Conservation (phyloP, 2,113 vertebrate genomes). For the Thymallus thymallus region DNA sequence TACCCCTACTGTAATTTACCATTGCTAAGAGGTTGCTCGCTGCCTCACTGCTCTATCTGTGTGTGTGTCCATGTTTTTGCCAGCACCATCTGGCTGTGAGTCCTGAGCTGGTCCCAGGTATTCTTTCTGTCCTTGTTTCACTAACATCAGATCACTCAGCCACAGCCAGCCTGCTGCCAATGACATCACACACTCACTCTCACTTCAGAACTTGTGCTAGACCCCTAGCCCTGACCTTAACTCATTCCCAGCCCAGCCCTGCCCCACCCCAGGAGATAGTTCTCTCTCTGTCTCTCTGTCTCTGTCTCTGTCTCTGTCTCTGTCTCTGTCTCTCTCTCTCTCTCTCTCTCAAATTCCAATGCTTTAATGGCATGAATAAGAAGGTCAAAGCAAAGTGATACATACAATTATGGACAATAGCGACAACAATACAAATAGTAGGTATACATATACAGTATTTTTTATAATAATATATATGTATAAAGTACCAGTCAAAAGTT, state of each 20-base stretch:
- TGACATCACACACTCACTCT: constrained; percentile 55
- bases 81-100: constrained; percentile 68
- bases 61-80: constrained; percentile 32
- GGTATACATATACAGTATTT: too few species aligned
- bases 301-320: constrained; percentile 5
- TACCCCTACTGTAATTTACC: constrained; percentile 63
- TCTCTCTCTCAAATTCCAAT: not conserved
- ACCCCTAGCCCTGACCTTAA: not conserved
- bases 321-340: constrained; percentile 20
- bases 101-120: constrained; percentile 60
- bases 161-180: constrained; percentile 60
- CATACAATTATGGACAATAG: too few species aligned
- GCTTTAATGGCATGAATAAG: too few species aligned
- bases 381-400: too few species aligned
- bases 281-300: not conserved
- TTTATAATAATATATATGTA: too few species aligned
- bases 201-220: not conserved
- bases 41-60: not conserved
- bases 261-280: not conserved
- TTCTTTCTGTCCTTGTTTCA: constrained; percentile 53
- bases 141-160: constrained; percentile 70
- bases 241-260: constrained; percentile 5
- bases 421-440: too few species aligned
- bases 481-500: too few species aligned
- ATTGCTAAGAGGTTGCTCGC: constrained; percentile 43